Evolutionary conservation across 2,797 vertebrate species (phyloP), one percentile per base, ranked within the genome.

Genomic region (Podargus strigoides): DNA sequence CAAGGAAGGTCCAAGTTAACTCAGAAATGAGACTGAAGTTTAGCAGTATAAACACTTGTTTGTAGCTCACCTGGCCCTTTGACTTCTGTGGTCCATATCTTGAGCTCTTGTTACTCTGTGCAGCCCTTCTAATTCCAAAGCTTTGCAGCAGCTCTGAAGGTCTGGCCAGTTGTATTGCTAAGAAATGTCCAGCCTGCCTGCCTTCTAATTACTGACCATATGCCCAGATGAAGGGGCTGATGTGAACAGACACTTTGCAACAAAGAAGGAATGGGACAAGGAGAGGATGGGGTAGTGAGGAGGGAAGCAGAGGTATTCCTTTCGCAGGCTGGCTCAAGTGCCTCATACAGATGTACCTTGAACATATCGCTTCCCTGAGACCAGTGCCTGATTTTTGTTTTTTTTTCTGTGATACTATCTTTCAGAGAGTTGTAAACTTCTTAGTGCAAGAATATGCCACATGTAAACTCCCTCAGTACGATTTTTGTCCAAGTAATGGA

Each of bases 231-330:
- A 81, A 41, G 49, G 26, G 32, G 5, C 37, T 87, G 69, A 56
- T 55, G 37, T 19, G 53, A 83, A 34, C 0, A 2, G 32, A 42
- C 16, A 28, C 34, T 37, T 23, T 68, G 67, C 34, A 68, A 27
- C 0, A 0, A 64, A 42, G 2, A 0, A 3, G 0, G 2, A 42
- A 46, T 14, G 74, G 26, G 34, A 32, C 53, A 49, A 34, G 49
- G 32, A 78, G 42, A 85, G 21, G 37, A 2, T 87, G 74, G 37
- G 9, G 11, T 0, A 2, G 28, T 46, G 70, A 87, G 27, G 39
- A 64, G 59, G 27, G 66, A 67, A 87, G 55, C 55, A 85, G 72
- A 64, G 87, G 26, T 21, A 72, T 64, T 39, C 14, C 27, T 50
- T 68, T 63, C 27, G 27, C 58, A 32, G 47, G 44, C 42, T 69